phyloP scores from a whole-genome alignment of 2,113 vertebrate species.

The Bubalus kerabau region DNA sequence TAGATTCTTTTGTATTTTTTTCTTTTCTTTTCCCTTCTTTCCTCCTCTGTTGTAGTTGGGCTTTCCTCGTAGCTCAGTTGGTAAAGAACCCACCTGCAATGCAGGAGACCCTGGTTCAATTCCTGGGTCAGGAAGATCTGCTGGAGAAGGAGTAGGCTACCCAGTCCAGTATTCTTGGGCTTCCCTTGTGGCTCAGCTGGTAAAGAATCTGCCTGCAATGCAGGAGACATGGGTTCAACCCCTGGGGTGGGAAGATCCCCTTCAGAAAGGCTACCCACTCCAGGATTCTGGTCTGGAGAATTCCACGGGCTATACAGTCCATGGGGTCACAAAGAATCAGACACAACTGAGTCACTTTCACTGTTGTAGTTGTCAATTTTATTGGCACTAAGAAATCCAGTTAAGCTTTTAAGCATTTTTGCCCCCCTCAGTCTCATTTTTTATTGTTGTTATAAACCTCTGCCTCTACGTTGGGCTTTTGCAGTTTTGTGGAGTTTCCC shows the following conservation, averaged over 20 bases:
- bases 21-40: neutral
- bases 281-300: neutral
- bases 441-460: neutral
- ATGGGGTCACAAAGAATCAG: neutral
- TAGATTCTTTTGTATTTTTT: neutral
- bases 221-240: neutral
- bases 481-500: too few relatives aligned
- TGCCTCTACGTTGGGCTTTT: too few relatives aligned
- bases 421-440: rapidly evolving
- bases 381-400: neutral
- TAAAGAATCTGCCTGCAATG: neutral
- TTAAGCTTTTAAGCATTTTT: neutral
- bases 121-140: neutral
- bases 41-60: neutral
- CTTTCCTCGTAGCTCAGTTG: neutral
- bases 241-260: neutral
- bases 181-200: neutral
- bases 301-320: neutral
- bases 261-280: neutral
- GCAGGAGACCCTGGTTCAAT: neutral
- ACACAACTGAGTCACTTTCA: neutral
- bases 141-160: neutral
- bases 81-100: neutral
- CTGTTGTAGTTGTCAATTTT: neutral
- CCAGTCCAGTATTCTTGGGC: neutral